A percentile compares a stretch with the other conserved stretches of the same genome.
These are phyloP conservation scores for Tachyglossus aculeatus DNA, from an alignment of 2,797 vertebrate genomes.

Conservation along the genomic window DNA sequence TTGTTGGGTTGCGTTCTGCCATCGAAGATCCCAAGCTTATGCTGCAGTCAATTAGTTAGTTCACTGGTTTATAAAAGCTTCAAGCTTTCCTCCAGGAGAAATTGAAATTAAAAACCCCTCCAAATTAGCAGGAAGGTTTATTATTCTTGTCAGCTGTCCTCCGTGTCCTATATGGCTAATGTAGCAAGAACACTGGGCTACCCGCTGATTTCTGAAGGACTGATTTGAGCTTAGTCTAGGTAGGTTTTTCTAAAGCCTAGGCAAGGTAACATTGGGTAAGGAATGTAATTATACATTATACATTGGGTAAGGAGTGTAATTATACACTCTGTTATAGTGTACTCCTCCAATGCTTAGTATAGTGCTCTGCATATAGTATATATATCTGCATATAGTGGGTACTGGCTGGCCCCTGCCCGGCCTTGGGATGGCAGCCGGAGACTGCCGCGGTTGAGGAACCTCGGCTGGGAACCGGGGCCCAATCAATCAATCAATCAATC, in stretches of 20 bases:
- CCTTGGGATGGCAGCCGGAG: no score
- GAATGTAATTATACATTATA: no score
- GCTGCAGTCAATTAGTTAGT: constrained; percentile 38
- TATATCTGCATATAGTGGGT: no score
- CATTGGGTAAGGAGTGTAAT: background rate
- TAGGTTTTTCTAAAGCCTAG: background rate
- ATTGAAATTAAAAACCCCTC: constrained; percentile 27
- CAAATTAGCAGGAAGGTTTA: background rate
- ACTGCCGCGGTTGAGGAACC: no score
- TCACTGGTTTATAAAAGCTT: constrained; percentile 37
- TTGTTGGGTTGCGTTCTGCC: constrained; percentile 39
- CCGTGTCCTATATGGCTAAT: background rate
- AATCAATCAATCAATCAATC: no score
- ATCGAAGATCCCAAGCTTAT: constrained; percentile 32
- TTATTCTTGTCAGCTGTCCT: background rate
- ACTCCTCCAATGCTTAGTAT: no score
- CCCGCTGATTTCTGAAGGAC: background rate
- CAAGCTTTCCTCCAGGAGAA: constrained; percentile 24
- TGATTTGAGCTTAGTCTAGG: background rate
- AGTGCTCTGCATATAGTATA: no score
- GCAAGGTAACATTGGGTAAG: background rate
- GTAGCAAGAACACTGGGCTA: background rate
- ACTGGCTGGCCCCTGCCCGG: no score
- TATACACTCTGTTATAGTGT: no score
- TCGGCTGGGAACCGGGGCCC: no score